A percentile compares a stretch with the other conserved stretches of the same genome.
phyloP scores from a whole-genome alignment of 1,140 invertebrate genomes.

The Acyrthosiphon pisum region DNA sequence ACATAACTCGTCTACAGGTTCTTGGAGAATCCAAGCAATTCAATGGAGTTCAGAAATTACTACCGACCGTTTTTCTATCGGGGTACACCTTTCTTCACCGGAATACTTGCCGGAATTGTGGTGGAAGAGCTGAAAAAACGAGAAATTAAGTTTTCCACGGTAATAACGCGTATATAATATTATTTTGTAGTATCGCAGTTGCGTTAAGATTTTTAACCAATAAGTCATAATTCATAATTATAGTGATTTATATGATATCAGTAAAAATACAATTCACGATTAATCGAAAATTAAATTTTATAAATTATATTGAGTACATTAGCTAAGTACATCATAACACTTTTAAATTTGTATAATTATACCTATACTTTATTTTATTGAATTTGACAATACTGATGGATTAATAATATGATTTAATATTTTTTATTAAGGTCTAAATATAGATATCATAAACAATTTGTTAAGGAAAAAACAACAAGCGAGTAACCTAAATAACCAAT shows the following conservation, averaged over 20 bases:
- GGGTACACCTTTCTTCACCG: background rate
- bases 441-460: background rate
- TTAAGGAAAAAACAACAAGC: background rate
- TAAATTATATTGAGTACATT: background rate
- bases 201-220: background rate
- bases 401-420: background rate
- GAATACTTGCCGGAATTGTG: background rate
- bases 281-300: background rate
- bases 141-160: background rate
- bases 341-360: too few species aligned
- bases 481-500: too few species aligned
- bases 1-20: background rate
- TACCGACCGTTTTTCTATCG: conserved; percentile 18
- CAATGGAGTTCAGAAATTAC: background rate
- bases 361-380: too few species aligned
- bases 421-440: background rate
- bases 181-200: background rate
- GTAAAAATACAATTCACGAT: background rate
- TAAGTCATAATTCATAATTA: background rate
- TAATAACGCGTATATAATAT: background rate
- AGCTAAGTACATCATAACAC: background rate
- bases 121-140: conserved; percentile 28
- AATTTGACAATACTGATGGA: background rate
- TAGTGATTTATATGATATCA: background rate
- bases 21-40: background rate